Evolutionary conservation across 2,888 invertebrate genomes (phyloP).

Genomic region (Stenichneumon culpator): DNA sequence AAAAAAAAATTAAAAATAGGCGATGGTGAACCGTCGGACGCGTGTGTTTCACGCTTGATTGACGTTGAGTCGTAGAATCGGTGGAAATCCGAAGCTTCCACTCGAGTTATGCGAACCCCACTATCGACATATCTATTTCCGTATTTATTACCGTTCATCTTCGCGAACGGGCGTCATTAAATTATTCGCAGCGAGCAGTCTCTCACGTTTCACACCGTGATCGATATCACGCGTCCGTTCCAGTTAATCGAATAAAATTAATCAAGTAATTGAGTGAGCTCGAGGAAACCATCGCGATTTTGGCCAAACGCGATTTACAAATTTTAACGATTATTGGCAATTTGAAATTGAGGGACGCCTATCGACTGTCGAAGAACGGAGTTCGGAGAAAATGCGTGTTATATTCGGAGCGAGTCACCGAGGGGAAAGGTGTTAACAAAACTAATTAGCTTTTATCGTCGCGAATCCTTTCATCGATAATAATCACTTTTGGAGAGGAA

Average conservation of each 20-base stretch:
- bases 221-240: background rate
- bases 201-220: background rate
- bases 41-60: background rate
- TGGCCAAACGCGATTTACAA: background rate
- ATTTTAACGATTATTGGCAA: constrained; percentile 7
- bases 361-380: background rate
- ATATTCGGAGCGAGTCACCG: background rate
- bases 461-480: background rate
- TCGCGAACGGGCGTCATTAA: background rate
- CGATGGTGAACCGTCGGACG: background rate
- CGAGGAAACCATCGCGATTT: background rate
- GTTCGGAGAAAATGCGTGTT: background rate
- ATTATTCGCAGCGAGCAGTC: background rate
- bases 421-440: background rate
- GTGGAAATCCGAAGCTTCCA: background rate
- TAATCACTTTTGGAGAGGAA: constrained; percentile 2
- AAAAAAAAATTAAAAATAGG: background rate
- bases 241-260: background rate
- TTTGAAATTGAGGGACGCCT: background rate
- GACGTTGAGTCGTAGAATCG: constrained; percentile 2
- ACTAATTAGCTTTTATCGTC: background rate
- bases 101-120: background rate
- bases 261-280: background rate
- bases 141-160: constrained; percentile 8
- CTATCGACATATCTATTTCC: constrained; percentile 8